Evolutionary conservation across 2,888 invertebrate genomes (phyloP).

Genomic region (Dicranocentrus wangi): DNA sequence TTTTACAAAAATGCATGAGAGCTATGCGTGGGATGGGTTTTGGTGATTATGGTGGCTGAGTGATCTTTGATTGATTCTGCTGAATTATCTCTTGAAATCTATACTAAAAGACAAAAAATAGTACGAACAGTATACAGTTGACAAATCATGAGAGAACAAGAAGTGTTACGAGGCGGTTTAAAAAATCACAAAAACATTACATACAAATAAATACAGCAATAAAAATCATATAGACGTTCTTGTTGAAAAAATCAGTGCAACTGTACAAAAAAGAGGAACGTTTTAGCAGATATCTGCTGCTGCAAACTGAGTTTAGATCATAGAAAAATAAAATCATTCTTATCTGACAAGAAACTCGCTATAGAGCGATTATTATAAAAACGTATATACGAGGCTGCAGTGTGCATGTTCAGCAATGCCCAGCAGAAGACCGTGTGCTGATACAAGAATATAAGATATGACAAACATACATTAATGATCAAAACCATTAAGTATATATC

Average conservation of each 20-base stretch:
- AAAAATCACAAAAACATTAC: background rate
- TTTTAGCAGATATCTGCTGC: no score
- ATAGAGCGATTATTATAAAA: slow-evolving; percentile 15
- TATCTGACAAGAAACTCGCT: background rate
- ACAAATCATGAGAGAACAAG: background rate
- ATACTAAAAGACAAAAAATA: background rate
- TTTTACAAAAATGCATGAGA: background rate
- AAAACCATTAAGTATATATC: slow-evolving; percentile 35
- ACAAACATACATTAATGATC: slow-evolving; percentile 36
- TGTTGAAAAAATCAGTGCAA: no score
- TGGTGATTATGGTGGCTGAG: slow-evolving; percentile 12
- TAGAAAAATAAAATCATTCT: background rate
- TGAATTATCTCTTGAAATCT: background rate
- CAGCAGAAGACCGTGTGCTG: slow-evolving; percentile 57
- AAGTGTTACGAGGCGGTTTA: background rate
- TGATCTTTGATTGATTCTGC: background rate
- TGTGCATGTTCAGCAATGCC: slow-evolving; percentile 56
- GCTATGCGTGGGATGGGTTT: slow-evolving; percentile 9
- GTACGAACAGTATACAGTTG: background rate
- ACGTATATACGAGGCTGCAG: slow-evolving; percentile 39
- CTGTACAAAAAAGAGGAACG: no score
- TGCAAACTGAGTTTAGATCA: no score
- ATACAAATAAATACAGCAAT: background rate
- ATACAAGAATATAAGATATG: slow-evolving; percentile 21
- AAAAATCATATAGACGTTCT: no score